Base-by-base conservation (phyloP, 2,888 invertebrate species). In the Acleris emargana region DNA sequence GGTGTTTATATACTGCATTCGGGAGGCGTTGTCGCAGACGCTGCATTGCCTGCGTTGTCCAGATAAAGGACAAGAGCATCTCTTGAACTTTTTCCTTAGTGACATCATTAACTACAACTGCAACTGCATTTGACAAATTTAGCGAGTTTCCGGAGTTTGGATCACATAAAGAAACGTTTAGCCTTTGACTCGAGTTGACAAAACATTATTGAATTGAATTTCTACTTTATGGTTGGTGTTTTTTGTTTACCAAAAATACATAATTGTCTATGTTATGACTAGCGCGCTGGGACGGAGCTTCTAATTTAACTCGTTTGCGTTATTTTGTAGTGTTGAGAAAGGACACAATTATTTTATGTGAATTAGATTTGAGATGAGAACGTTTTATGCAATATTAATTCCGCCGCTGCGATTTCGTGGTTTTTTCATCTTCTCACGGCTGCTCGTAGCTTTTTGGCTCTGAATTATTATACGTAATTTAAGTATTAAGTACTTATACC, bases 1-100 rank as follows among this genome's bases (percentile, higher is more conserved):
- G 76, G 77, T 77, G 82, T 80, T 89, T 91, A 86, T 91, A 91
- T 91, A 91, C 79, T 75, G 72, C 70, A 77, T 72, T 67, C 72
- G 55, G 66, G 66, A 71, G 81, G 79, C 80, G 76, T 80, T 79
- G 80, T 82, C 82, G 75, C 83, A 79, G 79, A 76, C 80, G 74
- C 76, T 82, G 82, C 84, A 84, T 79, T 76, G 78, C 76, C 76
- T 81, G 83, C 67, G 68, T 67, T 67, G 67, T 69, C 53, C 69
- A 67, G 72, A 73, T 73, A 66, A 57, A 61, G 55, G 32, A 61
- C 57, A 55, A 55, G 62, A 57, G 43, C 55, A 61, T 61, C 45
- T 61, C 38, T 38, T 50, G 45, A 61, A 55, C 66, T 66, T 66
- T 64, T 66, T 61, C 66, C 60, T 61, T 57, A 57, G 57, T 55